Percentiles rank a stretch among this genome's conserved stretches.
These are phyloP conservation scores for Cyphomyrmex costatus DNA, from an alignment of 1,140 invertebrate genomes.

Conservation along the genomic window DNA sequence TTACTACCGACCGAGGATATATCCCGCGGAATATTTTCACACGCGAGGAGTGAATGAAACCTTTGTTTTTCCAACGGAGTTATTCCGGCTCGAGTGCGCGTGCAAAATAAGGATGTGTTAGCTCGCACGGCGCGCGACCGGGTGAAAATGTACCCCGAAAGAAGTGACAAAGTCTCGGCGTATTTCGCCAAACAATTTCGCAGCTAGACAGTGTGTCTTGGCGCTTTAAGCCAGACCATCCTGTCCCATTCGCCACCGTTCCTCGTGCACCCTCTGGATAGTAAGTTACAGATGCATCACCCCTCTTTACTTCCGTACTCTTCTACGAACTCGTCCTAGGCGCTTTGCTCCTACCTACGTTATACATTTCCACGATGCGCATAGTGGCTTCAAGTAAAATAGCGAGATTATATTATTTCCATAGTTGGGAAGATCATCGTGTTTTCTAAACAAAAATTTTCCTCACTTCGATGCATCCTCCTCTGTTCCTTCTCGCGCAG, in stretches of 20 bases:
- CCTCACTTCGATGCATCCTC: slow-evolving; percentile 57
- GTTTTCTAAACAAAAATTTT: slow-evolving; percentile 77
- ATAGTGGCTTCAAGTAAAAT: slow-evolving; percentile 79
- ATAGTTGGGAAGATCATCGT: slow-evolving; percentile 75
- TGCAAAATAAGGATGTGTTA: slow-evolving; percentile 56
- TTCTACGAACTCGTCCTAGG: slow-evolving; percentile 66
- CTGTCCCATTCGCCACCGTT: slow-evolving; percentile 71
- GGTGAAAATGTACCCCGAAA: slow-evolving; percentile 81
- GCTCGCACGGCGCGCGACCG: slow-evolving; percentile 58
- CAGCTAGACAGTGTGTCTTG: slow-evolving; percentile 80
- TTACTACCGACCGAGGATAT: slow-evolving; percentile 26
- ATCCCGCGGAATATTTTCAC: slow-evolving; percentile 25
- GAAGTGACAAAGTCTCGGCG: slow-evolving; percentile 82
- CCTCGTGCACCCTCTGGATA: slow-evolving; percentile 56
- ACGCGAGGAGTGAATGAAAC: slow-evolving; percentile 60
- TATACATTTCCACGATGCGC: slow-evolving; percentile 56
- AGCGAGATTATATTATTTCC: slow-evolving; percentile 82
- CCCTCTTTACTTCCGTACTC: slow-evolving; percentile 48
- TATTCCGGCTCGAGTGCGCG: slow-evolving; percentile 58
- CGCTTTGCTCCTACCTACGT: slow-evolving; percentile 59
- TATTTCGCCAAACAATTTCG: slow-evolving; percentile 83
- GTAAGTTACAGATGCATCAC: slow-evolving; percentile 69
- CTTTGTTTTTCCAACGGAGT: slow-evolving; percentile 68
- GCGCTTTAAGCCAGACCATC: slow-evolving; percentile 82
- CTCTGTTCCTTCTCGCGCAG: background rate